A percentile compares a stretch with the other conserved stretches of the same genome.
These are phyloP conservation scores for Callipepla squamata DNA, from an alignment of 2,113 vertebrate genomes.

Conservation along the genomic window DNA sequence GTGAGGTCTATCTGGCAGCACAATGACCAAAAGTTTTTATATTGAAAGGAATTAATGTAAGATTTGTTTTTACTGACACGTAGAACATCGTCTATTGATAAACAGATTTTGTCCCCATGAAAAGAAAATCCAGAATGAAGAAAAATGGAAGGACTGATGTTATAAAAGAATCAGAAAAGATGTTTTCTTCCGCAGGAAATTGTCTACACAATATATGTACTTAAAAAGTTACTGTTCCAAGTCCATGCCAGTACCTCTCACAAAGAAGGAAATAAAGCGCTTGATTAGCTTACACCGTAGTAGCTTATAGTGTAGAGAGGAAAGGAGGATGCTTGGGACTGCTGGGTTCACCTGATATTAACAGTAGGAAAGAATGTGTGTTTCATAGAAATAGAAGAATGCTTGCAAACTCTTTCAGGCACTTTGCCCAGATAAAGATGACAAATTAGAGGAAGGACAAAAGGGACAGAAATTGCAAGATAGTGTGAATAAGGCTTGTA, in stretches of 20 bases:
- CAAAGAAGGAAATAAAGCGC: background rate
- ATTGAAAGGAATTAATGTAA: background rate
- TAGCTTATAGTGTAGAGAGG: background rate
- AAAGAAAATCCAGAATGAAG: background rate
- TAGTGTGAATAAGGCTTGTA: background rate
- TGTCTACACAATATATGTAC: background rate
- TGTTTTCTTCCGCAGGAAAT: background rate
- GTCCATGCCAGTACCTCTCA: background rate
- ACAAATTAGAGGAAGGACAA: background rate
- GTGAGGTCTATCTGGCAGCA: background rate
- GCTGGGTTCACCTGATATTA: background rate
- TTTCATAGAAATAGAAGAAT: background rate
- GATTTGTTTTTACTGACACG: background rate
- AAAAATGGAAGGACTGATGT: background rate
- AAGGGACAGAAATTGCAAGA: background rate
- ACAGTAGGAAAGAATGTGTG: background rate
- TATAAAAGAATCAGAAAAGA: background rate
- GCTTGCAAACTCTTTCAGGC: background rate
- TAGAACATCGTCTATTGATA: background rate
- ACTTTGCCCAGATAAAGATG: background rate
- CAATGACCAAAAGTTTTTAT: background rate
- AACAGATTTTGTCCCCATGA: background rate
- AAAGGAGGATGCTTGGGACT: background rate
- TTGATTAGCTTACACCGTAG: background rate
- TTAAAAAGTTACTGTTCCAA: background rate